Base-by-base conservation (phyloP, 2,797 vertebrate genomes). In the Sebastes diaconus region DNA sequence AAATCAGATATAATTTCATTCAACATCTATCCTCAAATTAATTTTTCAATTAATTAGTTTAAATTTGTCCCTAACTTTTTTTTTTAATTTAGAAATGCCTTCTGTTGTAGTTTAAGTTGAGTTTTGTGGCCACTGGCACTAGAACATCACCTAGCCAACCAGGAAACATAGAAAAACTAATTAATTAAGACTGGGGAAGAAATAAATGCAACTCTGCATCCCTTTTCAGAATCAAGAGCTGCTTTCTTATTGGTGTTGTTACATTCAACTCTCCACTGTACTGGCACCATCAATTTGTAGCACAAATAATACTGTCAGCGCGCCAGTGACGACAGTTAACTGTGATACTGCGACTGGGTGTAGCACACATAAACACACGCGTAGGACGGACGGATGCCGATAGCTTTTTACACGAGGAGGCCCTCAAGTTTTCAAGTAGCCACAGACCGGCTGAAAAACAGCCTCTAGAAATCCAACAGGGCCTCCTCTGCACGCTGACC, bases 261-360 rank as follows among this genome's bases (percentile, higher is more conserved):
- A 93, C 91, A 91, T 94, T 94, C 90, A 91, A 79, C 89, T 84
- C 78, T 89, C 70, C 42, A n/a, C 69, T 73, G 81, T 74, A 77
- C 64, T 27, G 68, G 73, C 83, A 69, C 79, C 73, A 29, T 79
- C 60, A 61, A 69, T 73, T 75, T 86, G 73, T 79, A 85, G 77
- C 77, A 90, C 75, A 59, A 65, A 80, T 84, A 90, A 92, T 84
- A 91, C 89, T 80, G 87, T 80, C 77, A 69, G 78, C 6, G 78
- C 54, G 80, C 73, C 83, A 34, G 72, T 55, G 80, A 73, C 9
- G 25, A 75, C 27, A 50, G 73, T 65, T 12, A 39, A 68, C 57
- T 58, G 60, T 55, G 80, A 80, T 57, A 46, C 84, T 68, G 78
- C 11, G 80, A 85, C 84, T 73, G 66, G 68, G 14, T 66, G 81